Conservation (phyloP, 2,797 vertebrate genomes). For the Gallinago nigripennis region DNA sequence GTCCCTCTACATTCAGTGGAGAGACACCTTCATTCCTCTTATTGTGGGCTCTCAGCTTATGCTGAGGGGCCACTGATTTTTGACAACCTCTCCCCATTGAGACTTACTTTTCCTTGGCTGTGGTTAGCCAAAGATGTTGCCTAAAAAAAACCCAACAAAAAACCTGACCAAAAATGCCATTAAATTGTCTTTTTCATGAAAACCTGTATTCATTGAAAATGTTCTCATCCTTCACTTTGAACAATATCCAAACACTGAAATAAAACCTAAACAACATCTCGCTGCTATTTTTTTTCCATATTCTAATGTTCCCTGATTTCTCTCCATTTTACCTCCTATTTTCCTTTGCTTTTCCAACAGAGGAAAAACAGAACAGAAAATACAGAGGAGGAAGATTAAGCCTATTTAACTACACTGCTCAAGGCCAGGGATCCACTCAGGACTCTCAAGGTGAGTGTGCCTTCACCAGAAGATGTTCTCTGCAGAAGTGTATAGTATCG, state of each 20-base stretch:
- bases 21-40: background rate
- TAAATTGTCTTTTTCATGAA: background rate
- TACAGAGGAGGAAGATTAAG: background rate
- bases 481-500: background rate
- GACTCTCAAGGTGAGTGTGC: background rate
- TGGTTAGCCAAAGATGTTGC: background rate
- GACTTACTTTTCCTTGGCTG: background rate
- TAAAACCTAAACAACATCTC: background rate
- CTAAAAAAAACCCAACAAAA: background rate
- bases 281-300: background rate
- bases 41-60: background rate
- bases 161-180: background rate
- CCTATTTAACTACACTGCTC: background rate
- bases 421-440: background rate
- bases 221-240: background rate
- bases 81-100: background rate
- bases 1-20: slow-evolving; percentile 62
- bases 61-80: background rate
- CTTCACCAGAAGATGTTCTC: background rate
- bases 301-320: background rate
- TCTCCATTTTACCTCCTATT: background rate
- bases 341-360: background rate
- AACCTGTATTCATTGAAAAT: background rate
- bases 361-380: background rate
- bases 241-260: background rate